phyloP scores from a whole-genome alignment of 2,888 invertebrate genomes.

The Omphaloscelis lunosa region DNA sequence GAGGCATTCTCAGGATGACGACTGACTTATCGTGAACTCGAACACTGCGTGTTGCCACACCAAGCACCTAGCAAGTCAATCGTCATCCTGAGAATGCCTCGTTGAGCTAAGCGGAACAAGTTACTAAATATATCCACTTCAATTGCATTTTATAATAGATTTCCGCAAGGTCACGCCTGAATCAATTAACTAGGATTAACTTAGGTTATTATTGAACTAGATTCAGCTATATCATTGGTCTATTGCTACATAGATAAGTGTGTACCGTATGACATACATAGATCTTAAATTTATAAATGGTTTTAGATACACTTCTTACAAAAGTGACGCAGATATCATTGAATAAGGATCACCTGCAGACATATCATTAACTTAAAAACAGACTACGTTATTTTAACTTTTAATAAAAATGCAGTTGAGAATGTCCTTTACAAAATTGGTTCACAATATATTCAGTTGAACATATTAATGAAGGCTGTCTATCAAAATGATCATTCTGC shows the following conservation, averaged over 20 bases:
- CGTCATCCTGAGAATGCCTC: too few species aligned
- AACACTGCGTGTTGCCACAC: too few species aligned
- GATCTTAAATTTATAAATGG: not conserved
- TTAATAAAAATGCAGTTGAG: constrained; percentile 3
- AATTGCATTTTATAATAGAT: too few species aligned
- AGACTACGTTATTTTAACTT: not conserved
- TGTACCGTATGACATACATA: not conserved
- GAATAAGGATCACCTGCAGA: not conserved
- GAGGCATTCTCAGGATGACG: too few species aligned
- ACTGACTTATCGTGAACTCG: too few species aligned
- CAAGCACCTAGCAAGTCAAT: too few species aligned
- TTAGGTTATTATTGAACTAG: not conserved
- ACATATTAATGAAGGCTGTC: constrained; percentile 57
- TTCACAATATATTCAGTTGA: constrained; percentile 54
- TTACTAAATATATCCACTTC: too few species aligned
- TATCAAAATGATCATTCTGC: constrained; percentile 66
- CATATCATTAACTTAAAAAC: not conserved
- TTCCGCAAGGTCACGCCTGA: too few species aligned
- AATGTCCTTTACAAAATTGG: constrained; percentile 24
- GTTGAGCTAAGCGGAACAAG: too few species aligned
- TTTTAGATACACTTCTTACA: not conserved
- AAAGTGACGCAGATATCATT: not conserved
- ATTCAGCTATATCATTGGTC: not conserved
- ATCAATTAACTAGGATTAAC: too few species aligned
- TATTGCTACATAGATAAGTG: not conserved